These are phyloP conservation scores for Acleris cristana DNA, from an alignment of 2,888 invertebrate genomes.

Conservation along the genomic window DNA sequence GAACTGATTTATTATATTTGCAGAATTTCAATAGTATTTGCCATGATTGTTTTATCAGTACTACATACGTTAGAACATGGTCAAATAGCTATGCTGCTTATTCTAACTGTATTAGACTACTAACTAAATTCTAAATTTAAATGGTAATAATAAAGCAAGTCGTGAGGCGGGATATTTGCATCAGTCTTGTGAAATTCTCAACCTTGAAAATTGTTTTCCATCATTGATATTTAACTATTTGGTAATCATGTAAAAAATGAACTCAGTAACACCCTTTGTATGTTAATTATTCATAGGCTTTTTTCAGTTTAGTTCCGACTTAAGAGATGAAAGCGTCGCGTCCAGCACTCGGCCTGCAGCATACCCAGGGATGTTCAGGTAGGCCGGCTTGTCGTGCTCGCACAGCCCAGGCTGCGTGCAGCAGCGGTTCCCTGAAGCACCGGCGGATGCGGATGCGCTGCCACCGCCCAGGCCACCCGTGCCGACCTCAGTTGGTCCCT, in stretches of 20 bases:
- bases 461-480: conserved; percentile 57
- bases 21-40: conserved; percentile 1
- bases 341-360: conserved; percentile 75
- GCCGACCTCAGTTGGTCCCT: conserved; percentile 59
- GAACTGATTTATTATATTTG: conserved; percentile 25
- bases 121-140: conserved; percentile 76
- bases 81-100: conserved; percentile 65
- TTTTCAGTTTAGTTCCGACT: conserved; percentile 78
- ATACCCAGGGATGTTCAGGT: conserved; percentile 80
- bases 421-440: conserved; percentile 63
- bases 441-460: conserved; percentile 41
- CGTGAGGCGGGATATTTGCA: conserved; percentile 84
- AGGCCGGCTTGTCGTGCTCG: conserved; percentile 81
- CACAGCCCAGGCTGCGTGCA: conserved; percentile 79
- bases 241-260: conserved; percentile 77
- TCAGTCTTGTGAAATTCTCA: conserved; percentile 84
- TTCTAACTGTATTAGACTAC: conserved; percentile 67
- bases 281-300: conserved; percentile 34
- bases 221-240: conserved; percentile 73
- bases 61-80: conserved; percentile 53
- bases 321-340: conserved; percentile 76
- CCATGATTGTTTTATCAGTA: conserved; percentile 22
- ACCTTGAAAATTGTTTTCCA: conserved; percentile 75
- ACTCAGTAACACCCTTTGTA: conserved; percentile 50
- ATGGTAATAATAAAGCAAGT: conserved; percentile 84